Evolutionary conservation across 2,113 vertebrate genomes (phyloP).

Genomic region (Gallinago undulata): DNA sequence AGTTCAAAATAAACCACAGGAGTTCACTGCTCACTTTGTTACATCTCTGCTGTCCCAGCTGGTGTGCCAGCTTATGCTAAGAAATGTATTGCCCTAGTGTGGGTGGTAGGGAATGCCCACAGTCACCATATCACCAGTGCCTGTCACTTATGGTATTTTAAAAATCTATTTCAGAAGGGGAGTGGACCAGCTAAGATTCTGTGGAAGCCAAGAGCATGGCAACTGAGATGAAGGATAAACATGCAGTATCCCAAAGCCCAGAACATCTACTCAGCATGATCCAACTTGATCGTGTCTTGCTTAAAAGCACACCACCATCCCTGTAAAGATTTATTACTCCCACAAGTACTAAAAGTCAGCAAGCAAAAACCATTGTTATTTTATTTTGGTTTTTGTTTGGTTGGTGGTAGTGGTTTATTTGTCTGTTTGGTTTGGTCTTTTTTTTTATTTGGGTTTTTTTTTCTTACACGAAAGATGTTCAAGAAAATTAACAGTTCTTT

Average conservation of each 20-base stretch:
- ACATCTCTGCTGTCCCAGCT: neutral
- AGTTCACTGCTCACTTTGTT: neutral
- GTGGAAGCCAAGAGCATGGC: neutral
- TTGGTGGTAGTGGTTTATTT: too few relatives aligned
- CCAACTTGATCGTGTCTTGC: neutral
- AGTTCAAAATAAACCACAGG: neutral
- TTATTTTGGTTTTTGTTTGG: rapidly evolving
- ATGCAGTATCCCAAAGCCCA: neutral
- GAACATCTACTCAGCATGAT: neutral
- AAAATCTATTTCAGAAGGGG: neutral
- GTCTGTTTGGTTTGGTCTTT: too few relatives aligned
- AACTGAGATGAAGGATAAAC: neutral
- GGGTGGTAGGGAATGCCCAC: neutral
- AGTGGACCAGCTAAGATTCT: neutral
- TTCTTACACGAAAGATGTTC: neutral
- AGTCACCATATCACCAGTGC: neutral
- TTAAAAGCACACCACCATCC: neutral
- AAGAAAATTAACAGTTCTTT: neutral
- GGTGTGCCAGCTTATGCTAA: neutral
- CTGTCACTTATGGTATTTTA: neutral
- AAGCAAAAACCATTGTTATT: neutral
- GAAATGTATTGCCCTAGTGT: neutral
- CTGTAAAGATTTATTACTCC: neutral
- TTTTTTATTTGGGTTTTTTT: neutral
- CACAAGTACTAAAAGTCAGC: neutral